phyloP scores from a whole-genome alignment of 2,888 invertebrate species.

The Myopa testacea region DNA sequence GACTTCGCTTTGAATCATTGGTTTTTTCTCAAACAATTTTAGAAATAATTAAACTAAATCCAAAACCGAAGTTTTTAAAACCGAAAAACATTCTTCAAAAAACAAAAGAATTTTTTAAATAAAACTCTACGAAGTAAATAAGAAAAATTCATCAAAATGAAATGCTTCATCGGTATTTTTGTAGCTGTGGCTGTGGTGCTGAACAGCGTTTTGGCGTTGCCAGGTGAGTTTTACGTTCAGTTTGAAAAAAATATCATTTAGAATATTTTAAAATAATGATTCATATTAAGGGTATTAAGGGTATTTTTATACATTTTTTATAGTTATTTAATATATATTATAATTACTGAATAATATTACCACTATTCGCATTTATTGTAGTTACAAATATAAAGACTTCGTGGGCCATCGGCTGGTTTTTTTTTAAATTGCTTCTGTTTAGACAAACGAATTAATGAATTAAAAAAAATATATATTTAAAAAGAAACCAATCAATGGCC shows the following conservation, averaged over 20 bases:
- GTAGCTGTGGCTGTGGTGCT: conserved; percentile 57
- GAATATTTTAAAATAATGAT: conserved; percentile 5
- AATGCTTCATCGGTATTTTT: conserved; percentile 58
- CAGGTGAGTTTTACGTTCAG: conserved; percentile 58
- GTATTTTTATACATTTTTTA: background rate
- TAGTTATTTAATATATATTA: background rate
- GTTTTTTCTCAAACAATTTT: background rate
- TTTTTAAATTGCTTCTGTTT: background rate
- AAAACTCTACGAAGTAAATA: conserved; percentile 16
- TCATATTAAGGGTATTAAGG: too few relatives aligned
- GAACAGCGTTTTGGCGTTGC: conserved; percentile 60
- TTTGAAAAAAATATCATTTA: background rate
- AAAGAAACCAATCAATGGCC: too few relatives aligned
- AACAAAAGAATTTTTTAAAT: conserved; percentile 9
- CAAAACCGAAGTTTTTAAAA: conserved; percentile 10
- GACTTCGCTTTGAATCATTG: too few relatives aligned
- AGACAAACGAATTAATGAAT: too few relatives aligned
- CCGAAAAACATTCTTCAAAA: background rate
- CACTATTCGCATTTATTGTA: background rate
- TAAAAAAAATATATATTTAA: too few relatives aligned
- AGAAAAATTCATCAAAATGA: conserved; percentile 53
- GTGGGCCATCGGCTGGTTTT: background rate
- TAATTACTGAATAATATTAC: background rate
- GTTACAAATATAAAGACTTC: background rate
- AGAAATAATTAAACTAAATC: background rate